Conservation (phyloP, 2,113 vertebrate genomes). For the Craseonycteris thonglongyai region DNA sequence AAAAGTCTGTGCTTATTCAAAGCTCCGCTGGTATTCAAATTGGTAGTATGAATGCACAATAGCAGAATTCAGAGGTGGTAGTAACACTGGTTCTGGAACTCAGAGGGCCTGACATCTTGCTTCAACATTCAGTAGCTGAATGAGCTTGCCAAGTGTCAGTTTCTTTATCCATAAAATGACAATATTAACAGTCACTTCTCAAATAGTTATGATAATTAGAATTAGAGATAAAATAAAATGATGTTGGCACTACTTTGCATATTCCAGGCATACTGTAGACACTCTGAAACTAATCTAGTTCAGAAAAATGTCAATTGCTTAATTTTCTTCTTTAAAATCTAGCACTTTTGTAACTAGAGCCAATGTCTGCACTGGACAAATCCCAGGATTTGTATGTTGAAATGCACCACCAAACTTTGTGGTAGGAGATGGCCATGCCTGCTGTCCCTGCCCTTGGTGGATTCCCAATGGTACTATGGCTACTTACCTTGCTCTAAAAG, state of each 20-base stretch:
- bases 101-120: background rate
- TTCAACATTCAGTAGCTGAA: no score
- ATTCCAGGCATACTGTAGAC: background rate
- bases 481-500: background rate
- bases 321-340: background rate
- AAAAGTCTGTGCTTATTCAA: background rate
- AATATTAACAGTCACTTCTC: background rate
- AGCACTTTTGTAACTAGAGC: background rate
- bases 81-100: background rate
- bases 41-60: background rate
- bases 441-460: background rate
- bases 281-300: background rate
- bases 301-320: background rate
- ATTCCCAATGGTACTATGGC: background rate
- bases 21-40: conserved; percentile 32
- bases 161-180: background rate
- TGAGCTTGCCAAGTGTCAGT: background rate
- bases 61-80: background rate
- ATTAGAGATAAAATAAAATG: background rate
- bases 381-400: background rate
- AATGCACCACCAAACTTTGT: background rate
- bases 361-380: background rate
- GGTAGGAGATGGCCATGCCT: background rate
- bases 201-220: background rate
- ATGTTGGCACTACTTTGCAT: background rate